These are phyloP conservation scores for Hyperoplus lanceolatus DNA, from an alignment of 2,797 vertebrate species.

Conservation along the genomic window DNA sequence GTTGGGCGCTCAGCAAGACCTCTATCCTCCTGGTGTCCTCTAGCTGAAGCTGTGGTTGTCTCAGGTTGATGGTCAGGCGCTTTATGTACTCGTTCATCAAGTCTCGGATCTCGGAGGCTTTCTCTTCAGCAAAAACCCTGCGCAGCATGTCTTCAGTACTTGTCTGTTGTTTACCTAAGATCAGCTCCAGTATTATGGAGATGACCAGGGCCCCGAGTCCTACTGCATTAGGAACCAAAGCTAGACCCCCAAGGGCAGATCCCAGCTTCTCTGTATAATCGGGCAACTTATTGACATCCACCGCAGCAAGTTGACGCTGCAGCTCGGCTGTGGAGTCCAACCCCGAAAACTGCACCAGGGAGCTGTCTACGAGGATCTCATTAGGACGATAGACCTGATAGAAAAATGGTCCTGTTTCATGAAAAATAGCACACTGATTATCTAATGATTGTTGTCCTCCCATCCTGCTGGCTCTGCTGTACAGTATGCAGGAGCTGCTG, in stretches of 20 bases:
- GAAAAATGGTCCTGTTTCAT: too few species aligned
- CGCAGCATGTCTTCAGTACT: conserved; percentile 1
- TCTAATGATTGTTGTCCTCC: too few species aligned
- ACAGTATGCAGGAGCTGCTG: too few species aligned
- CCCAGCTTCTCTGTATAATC: not conserved
- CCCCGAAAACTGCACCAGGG: too few species aligned
- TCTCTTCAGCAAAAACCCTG: not conserved
- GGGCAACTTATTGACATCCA: too few species aligned
- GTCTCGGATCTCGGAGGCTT: not conserved
- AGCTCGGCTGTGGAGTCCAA: too few species aligned
- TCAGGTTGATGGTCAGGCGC: not conserved
- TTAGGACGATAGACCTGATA: too few species aligned
- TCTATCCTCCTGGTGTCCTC: not conserved
- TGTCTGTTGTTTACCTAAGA: not conserved
- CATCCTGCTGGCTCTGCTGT: too few species aligned
- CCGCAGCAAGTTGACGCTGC: too few species aligned
- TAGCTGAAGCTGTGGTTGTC: not conserved
- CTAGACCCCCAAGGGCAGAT: not conserved
- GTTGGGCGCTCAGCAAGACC: not conserved
- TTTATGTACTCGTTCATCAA: conserved; percentile 12
- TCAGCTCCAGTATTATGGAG: not conserved
- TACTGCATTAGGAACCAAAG: not conserved
- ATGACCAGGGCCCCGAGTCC: not conserved
- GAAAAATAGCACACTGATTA: too few species aligned
- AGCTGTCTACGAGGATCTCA: too few species aligned